Base-by-base conservation (phyloP, 2,113 vertebrate species). In the Eleginops maclovinus region DNA sequence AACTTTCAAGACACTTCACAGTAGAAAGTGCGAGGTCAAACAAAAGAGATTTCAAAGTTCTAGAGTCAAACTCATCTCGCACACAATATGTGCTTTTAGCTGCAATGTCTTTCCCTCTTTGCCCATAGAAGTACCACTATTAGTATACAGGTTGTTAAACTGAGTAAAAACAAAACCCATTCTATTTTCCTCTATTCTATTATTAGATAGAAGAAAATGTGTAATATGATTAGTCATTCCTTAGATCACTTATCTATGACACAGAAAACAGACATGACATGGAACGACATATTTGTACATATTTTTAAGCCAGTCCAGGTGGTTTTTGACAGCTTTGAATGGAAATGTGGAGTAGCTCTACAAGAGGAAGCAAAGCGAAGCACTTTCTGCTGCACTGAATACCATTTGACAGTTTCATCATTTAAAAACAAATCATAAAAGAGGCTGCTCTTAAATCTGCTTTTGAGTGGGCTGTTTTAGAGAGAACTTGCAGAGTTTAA, bases 1-100 rank as follows among this genome's bases (percentile, higher is more conserved):
- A 79, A 81, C 72, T 83, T 82, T 36, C 28, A 58, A 82, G 36
- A 70, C 60, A 77, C 67, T 83, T 81, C 22, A 72, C 47, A 78
- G 44, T 19, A 54, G 21, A 80, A 44, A 19, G 43, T 70, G 60
- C 54, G 40, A 66, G 64, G 53, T 21, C 28, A 22, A 72, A 65
- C 44, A 58, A 56, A 9, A 70, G 14, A 51, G 31, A 43, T 65
- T 70, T 73, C 9, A n/a, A 63, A 74, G 26, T 75, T 46, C 47
- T 9, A 19, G 15, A 63, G 40, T 16, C 9, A 41, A 79, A 73
- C 24, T 61, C 62, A 64, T 64, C 43, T 64, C 22, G 19, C 16
- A 46, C 15, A 10, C 63, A 21, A 43, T 49, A 28, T 62, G 59
- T 22, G 59, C 40, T 43, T 62, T 62, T 62, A 13, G 43, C 56